Conservation (phyloP, 2,113 vertebrate species). For the Candoia aspera region DNA sequence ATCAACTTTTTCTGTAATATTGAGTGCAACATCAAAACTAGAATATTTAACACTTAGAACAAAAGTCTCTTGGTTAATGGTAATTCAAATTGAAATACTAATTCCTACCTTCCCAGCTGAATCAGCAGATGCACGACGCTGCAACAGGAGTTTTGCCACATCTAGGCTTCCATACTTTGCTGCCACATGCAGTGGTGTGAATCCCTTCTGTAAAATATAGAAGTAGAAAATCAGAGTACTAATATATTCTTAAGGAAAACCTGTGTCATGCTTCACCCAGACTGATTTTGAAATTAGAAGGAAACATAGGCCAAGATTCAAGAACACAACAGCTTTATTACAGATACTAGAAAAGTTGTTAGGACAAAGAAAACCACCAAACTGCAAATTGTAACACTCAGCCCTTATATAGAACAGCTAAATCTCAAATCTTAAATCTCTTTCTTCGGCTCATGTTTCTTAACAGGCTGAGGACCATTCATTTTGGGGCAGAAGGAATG, state of each 20-base stretch:
- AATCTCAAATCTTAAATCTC: too few relatives aligned
- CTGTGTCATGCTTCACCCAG: too few relatives aligned
- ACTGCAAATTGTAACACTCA: too few relatives aligned
- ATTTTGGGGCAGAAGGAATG: too few relatives aligned
- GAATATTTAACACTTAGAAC: not conserved
- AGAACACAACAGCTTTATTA: too few relatives aligned
- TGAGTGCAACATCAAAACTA: not conserved
- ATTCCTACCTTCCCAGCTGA: conserved; percentile 88
- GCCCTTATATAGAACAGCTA: too few relatives aligned
- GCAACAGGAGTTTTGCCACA: conserved; percentile 92
- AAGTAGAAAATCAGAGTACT: not conserved
- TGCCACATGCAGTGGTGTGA: conserved; percentile 94
- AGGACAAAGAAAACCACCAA: too few relatives aligned
- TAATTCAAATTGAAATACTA: not conserved
- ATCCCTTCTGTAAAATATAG: conserved; percentile 86
- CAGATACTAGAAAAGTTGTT: too few relatives aligned
- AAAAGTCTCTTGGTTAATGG: not conserved
- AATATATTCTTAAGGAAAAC: not conserved
- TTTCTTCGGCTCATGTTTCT: too few relatives aligned
- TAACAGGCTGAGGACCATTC: too few relatives aligned
- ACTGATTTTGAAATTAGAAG: too few relatives aligned
- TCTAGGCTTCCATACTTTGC: conserved; percentile 96
- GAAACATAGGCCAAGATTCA: too few relatives aligned
- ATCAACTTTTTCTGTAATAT: not conserved
- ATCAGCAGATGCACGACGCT: conserved; percentile 86